phyloP scores from a whole-genome alignment of 2,113 vertebrate species.

The Ctenomys sociabilis region DNA sequence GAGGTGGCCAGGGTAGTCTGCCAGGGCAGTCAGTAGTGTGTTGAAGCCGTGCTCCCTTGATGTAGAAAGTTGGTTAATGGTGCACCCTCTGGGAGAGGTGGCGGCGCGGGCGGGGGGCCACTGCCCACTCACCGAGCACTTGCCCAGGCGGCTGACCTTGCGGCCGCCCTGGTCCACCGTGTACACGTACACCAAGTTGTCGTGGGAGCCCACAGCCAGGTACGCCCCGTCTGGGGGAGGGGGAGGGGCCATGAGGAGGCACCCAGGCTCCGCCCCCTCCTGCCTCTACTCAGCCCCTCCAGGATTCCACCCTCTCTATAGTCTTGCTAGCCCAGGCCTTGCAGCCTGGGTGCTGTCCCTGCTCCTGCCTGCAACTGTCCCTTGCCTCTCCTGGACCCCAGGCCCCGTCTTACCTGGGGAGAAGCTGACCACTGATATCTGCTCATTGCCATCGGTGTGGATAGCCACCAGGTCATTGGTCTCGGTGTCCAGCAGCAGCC shows the following conservation, averaged over 20 bases:
- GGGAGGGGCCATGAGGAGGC: constrained; percentile 75
- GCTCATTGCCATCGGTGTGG: constrained; percentile 93
- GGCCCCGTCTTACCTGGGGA: constrained; percentile 88
- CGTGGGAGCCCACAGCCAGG: constrained; percentile 88
- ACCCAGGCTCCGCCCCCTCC: constrained; percentile 70
- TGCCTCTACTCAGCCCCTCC: constrained; percentile 37
- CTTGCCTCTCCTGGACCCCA: not conserved
- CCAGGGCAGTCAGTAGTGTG: constrained; percentile 34
- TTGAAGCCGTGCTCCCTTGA: constrained; percentile 61
- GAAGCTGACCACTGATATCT: constrained; percentile 92
- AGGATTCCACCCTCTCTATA: not conserved
- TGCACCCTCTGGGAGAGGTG: constrained; percentile 59
- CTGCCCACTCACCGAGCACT: constrained; percentile 81
- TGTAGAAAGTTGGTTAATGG: constrained; percentile 78
- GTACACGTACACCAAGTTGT: constrained; percentile 96
- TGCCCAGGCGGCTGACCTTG: constrained; percentile 81
- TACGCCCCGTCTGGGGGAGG: constrained; percentile 80
- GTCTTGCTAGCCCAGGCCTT: not conserved
- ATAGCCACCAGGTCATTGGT: constrained; percentile 91
- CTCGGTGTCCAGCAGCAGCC: constrained; percentile 94
- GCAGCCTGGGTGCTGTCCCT: not conserved
- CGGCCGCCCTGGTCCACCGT: constrained; percentile 83
- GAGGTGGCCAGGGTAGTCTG: constrained; percentile 16
- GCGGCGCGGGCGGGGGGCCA: constrained; percentile 64
- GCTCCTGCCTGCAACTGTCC: not conserved